Percentiles rank a stretch among this genome's conserved stretches.
These are phyloP conservation scores for Anticlea derivata DNA, from an alignment of 2,888 invertebrate species.

Conservation along the genomic window DNA sequence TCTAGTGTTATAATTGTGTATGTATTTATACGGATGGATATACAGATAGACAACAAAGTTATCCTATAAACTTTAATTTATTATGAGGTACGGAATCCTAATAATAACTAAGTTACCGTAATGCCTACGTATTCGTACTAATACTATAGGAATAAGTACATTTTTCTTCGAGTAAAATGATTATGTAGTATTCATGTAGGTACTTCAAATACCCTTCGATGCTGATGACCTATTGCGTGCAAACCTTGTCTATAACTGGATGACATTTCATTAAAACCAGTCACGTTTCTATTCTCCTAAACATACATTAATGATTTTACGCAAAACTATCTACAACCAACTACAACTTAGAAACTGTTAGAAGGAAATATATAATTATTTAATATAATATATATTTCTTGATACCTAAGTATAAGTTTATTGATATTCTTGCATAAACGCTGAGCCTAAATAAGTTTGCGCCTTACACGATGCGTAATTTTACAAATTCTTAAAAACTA, in stretches of 20 bases:
- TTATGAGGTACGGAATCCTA: no score
- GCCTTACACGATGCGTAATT: background rate
- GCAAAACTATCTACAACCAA: slow-evolving; percentile 6
- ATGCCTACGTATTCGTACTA: no score
- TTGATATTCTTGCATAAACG: no score
- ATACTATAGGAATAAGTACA: background rate
- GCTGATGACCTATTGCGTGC: slow-evolving; percentile 59
- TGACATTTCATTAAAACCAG: slow-evolving; percentile 68
- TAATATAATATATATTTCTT: no score
- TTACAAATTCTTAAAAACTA: background rate
- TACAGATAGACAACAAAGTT: no score
- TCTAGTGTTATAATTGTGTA: no score
- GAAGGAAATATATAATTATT: no score
- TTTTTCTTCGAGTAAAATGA: background rate
- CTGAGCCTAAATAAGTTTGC: background rate
- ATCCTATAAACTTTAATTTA: no score
- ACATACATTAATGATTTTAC: slow-evolving; percentile 10
- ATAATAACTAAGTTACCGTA: no score
- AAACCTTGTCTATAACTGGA: slow-evolving; percentile 47
- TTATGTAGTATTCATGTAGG: background rate
- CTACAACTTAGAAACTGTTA: slow-evolving; percentile 13
- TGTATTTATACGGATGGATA: no score
- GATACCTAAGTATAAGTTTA: background rate
- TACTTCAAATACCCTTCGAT: background rate
- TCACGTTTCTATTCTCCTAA: slow-evolving; percentile 50